Evolutionary conservation across 2,888 invertebrate genomes (phyloP), one percentile per base, ranked within the genome.

Genomic region (Melanchra persicariae): DNA sequence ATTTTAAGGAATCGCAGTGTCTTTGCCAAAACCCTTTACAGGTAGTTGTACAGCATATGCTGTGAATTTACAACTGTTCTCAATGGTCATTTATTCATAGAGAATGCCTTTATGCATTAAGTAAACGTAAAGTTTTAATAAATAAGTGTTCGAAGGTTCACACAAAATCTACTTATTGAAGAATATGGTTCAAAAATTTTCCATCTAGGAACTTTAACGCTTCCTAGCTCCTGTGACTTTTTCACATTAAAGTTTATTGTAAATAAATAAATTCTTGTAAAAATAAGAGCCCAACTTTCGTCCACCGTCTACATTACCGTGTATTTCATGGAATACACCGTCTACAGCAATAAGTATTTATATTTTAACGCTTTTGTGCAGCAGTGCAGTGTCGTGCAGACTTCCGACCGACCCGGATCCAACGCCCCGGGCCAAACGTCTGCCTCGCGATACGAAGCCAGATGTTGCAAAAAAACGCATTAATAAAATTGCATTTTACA

Each of bases 331-430:
- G 5, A 37, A 47, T 12, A 43, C 22, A 34, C 34, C 19, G 37
- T 24, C 17, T 72, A 37, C 52, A 24, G 40, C 34, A 78, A 66
- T 65, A 61, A 77, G 65, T 77, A 71, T 72, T 40, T 77, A 64
- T 77, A 72, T 78, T 30, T 73, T 66, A 78, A 73, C 51, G 52
- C 34, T 57, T 43, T 65, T 49, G 26, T n/a, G 19, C 54, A 49
- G 43, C 40, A 61, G 70, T 30, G 72, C 22, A 49, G 37, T 58
- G 78, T 77, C 43, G 78, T 24, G 30, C 34, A 37, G 52, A 61
- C 57, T 78, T 66, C 76, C 78, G 76, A 77, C 78, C 65, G 52
- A 62, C 17, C 78, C 62, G 77, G 78, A 78, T 66, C 66, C 22
- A 34, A 2, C 37, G 66, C 78, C 77, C 58, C 43, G 30, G 62